Conservation (phyloP, 2,797 vertebrate genomes). For the Podargus strigoides region DNA sequence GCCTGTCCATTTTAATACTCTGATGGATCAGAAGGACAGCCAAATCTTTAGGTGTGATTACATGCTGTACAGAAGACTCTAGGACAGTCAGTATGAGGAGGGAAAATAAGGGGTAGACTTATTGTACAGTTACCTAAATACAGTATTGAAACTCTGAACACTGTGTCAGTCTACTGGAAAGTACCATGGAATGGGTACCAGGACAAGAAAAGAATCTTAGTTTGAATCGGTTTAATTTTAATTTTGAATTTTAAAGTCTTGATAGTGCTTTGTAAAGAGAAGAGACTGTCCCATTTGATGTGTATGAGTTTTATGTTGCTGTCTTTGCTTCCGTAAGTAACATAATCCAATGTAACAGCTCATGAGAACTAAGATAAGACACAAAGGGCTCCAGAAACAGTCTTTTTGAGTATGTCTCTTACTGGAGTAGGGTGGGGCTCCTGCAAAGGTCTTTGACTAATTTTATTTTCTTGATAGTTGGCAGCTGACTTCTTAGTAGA, state of each 20-base stretch:
- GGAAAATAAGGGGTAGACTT: background rate
- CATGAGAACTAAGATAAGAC: background rate
- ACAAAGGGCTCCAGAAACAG: background rate
- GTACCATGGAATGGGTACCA: background rate
- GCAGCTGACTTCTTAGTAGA: background rate
- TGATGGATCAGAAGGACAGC: background rate
- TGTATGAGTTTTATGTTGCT: background rate
- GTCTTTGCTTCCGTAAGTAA: background rate
- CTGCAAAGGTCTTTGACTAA: background rate
- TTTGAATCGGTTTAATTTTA: background rate
- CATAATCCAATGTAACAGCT: background rate
- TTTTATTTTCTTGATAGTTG: background rate
- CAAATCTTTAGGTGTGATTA: background rate
- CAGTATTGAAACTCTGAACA: background rate
- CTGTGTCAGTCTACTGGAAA: background rate
- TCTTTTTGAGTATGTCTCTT: background rate
- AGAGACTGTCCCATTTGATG: background rate
- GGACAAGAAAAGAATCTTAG: background rate
- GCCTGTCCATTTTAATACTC: background rate
- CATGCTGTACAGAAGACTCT: background rate
- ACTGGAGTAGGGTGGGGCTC: background rate
- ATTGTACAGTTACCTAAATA: background rate
- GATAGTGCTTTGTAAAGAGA: background rate
- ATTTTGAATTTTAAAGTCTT: background rate
- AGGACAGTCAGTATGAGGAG: background rate